Conservation (phyloP, 2,113 vertebrate species). For the Eolophus roseicapilla region DNA sequence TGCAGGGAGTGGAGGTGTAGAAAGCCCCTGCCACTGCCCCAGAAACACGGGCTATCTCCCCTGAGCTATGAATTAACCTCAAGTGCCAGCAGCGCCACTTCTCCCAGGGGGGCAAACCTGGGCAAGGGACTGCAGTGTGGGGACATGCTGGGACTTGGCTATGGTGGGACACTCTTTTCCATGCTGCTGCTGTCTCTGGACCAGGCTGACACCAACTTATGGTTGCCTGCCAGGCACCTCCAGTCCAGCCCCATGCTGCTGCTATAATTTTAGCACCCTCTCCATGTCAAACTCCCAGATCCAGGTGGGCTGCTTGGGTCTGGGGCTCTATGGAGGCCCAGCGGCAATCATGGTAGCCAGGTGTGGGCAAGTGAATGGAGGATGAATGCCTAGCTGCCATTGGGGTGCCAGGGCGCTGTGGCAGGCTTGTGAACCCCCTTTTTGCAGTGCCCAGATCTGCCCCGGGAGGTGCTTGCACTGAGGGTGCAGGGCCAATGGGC, state of each 20-base stretch:
- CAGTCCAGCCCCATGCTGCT: accelerated
- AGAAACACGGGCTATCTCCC: accelerated
- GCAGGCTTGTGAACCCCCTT: background rate
- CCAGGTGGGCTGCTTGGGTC: too few relatives aligned
- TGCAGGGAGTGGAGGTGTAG: accelerated
- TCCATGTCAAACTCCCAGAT: too few relatives aligned
- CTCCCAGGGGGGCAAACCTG: background rate
- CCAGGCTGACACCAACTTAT: background rate
- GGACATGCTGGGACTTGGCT: accelerated
- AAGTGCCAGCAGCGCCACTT: accelerated
- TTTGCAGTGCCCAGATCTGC: background rate
- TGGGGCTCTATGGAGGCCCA: background rate
- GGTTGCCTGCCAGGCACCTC: accelerated
- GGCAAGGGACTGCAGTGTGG: accelerated
- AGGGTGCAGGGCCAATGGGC: background rate
- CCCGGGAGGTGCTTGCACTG: too few relatives aligned
- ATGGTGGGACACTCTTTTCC: accelerated
- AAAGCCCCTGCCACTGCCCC: background rate
- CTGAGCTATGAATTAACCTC: background rate
- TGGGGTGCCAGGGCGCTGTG: too few relatives aligned
- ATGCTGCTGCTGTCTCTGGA: accelerated
- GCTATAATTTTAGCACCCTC: background rate
- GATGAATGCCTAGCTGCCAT: background rate
- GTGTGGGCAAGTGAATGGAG: background rate
- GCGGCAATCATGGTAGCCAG: accelerated